Percentiles rank a stretch among this genome's conserved stretches.
These are phyloP conservation scores for Aproaerema taeniolella DNA, from an alignment of 2,888 invertebrate genomes.

Conservation along the genomic window DNA sequence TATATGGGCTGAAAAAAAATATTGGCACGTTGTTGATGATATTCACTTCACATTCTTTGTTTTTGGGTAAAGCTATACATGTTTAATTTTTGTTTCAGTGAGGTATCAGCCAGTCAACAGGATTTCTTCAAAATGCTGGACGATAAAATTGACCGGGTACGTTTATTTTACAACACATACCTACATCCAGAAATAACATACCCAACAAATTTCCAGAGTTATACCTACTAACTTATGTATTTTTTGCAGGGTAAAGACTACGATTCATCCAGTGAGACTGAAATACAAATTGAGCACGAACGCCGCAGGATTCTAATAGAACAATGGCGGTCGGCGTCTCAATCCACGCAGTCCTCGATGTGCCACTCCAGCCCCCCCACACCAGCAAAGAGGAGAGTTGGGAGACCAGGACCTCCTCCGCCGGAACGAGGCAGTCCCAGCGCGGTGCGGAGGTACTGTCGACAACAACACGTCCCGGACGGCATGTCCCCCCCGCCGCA, in stretches of 20 bases:
- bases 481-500: constrained; percentile 63
- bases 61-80: no score
- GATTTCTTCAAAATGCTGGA: constrained; percentile 96
- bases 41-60: no score
- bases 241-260: constrained; percentile 88
- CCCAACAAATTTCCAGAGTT: constrained; percentile 32
- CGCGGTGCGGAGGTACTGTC: constrained; percentile 47
- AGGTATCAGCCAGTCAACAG: constrained; percentile 92
- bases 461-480: constrained; percentile 54
- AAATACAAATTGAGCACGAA: constrained; percentile 82
- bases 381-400: constrained; percentile 50
- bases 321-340: constrained; percentile 86
- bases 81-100: constrained; percentile 82
- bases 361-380: constrained; percentile 59
- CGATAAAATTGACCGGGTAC: constrained; percentile 92
- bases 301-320: constrained; percentile 82
- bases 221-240: background rate
- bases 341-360: constrained; percentile 60
- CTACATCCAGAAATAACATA: background rate
- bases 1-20: no score
- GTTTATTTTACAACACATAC: background rate
- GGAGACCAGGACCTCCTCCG: constrained; percentile 47
- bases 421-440: constrained; percentile 61
- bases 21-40: no score
- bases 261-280: constrained; percentile 86